Conservation (phyloP, 2,113 vertebrate species). For the Clarias batrachus region DNA sequence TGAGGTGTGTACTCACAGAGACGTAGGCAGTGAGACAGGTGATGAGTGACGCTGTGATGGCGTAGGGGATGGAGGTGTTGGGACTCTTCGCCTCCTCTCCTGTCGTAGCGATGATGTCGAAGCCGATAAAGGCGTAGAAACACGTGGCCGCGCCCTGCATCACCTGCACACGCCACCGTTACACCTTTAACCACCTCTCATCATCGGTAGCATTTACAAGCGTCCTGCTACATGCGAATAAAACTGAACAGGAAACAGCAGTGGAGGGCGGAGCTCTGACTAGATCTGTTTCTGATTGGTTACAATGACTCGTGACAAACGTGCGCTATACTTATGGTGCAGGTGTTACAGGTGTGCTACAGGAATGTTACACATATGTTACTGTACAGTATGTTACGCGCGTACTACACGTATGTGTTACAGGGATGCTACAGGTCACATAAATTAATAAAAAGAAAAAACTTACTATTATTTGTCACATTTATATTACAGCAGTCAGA, state of each 20-base stretch:
- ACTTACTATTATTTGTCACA: too few relatives aligned
- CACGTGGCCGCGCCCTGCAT: slow-evolving; percentile 93
- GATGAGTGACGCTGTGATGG: slow-evolving; percentile 92
- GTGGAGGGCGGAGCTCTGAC: neutral
- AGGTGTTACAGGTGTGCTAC: neutral
- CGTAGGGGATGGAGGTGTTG: slow-evolving; percentile 95
- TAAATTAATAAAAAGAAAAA: too few relatives aligned
- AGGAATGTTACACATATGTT: neutral
- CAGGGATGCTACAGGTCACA: too few relatives aligned
- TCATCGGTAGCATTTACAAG: neutral
- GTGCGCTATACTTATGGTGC: neutral
- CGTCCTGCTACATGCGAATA: neutral
- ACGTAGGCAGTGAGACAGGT: slow-evolving; percentile 94
- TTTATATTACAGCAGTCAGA: neutral
- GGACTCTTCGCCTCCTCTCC: slow-evolving; percentile 94
- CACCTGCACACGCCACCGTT: slow-evolving; percentile 72
- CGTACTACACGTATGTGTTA: too few relatives aligned
- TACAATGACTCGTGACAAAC: neutral
- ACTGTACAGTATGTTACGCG: neutral
- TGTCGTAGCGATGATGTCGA: slow-evolving; percentile 97
- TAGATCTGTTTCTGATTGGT: neutral
- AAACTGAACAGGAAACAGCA: neutral
- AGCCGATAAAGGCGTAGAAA: slow-evolving; percentile 98
- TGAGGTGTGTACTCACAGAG: slow-evolving; percentile 79
- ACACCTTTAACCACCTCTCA: neutral